These are phyloP conservation scores for Parauchenoglanis punctatus DNA, from an alignment of 2,797 vertebrate genomes.

Conservation along the genomic window DNA sequence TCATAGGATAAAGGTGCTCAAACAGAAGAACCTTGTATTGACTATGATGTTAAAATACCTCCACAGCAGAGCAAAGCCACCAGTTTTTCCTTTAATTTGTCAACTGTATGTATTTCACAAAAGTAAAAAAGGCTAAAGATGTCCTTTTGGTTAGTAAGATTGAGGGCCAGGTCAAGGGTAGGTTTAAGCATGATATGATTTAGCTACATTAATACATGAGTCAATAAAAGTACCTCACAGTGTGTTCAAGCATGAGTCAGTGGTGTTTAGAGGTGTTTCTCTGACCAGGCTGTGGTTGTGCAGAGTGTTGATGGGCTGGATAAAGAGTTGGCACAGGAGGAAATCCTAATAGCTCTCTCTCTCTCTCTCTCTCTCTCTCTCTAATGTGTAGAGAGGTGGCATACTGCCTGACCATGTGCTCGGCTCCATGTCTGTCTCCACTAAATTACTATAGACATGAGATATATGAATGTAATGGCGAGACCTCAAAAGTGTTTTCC, in stretches of 20 bases:
- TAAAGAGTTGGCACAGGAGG: slow-evolving; percentile 37
- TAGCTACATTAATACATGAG: background rate
- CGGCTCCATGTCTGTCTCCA: slow-evolving; percentile 44
- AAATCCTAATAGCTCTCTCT: slow-evolving; percentile 29
- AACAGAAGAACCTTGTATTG: background rate
- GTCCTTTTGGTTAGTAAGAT: background rate
- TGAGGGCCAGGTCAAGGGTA: background rate
- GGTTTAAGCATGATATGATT: background rate
- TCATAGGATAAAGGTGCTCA: background rate
- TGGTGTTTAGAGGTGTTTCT: slow-evolving; percentile 26
- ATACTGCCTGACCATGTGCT: slow-evolving; percentile 26
- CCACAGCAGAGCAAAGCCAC: background rate
- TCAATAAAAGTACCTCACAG: slow-evolving; percentile 1
- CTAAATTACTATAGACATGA: slow-evolving; percentile 51
- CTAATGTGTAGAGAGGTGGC: background rate
- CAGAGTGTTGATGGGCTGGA: slow-evolving; percentile 36
- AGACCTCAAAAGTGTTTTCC: background rate
- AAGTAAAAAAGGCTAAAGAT: background rate
- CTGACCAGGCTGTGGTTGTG: slow-evolving; percentile 19
- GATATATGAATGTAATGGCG: background rate
- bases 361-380: background rate
- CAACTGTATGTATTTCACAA: background rate
- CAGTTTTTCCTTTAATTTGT: background rate
- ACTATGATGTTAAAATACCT: background rate
- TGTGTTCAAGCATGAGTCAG: background rate